Evolutionary conservation across 37 sponge, comb jelly and placozoan genomes (phyloP).

Genomic region (Geodia barretti): DNA sequence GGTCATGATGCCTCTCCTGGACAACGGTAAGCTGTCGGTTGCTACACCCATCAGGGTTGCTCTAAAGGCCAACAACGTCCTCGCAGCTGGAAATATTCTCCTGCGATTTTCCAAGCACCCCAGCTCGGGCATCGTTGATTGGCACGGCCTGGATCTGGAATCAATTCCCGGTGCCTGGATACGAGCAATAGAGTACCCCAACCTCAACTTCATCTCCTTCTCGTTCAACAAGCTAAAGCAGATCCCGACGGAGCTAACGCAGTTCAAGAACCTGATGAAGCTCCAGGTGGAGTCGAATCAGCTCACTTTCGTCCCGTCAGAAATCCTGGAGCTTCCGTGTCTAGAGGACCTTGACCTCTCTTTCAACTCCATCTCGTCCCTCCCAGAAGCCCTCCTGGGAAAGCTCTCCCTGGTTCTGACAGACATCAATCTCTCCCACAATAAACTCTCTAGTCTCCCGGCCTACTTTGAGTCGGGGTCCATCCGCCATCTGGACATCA

Average conservation of each 20-base stretch:
- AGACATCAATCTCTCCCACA: conserved; percentile 43
- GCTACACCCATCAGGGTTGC: conserved; percentile 46
- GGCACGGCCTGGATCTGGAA: conserved; percentile 56
- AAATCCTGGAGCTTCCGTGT: conserved; percentile 43
- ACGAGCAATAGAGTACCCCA: conserved; percentile 1
- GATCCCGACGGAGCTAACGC: conserved; percentile 23
- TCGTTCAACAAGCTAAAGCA: conserved; percentile 44
- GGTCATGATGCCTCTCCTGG: conserved; percentile 45
- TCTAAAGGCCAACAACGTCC: conserved; percentile 11
- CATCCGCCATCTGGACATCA: conserved; percentile 30
- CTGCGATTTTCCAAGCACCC: conserved; percentile 15
- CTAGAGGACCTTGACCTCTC: conserved; percentile 56
- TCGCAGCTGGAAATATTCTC: conserved; percentile 35
- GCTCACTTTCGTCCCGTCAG: conserved; percentile 30
- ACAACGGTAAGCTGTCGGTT: conserved; percentile 45
- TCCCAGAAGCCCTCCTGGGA: conserved; percentile 45
- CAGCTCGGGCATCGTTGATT: conserved; percentile 43
- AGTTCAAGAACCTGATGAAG: conserved; percentile 25
- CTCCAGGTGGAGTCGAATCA: conserved; percentile 51
- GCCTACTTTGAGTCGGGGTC: conserved; percentile 29
- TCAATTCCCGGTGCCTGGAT: conserved; percentile 31
- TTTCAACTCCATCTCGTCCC: conserved; percentile 32
- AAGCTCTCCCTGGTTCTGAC: conserved; percentile 12
- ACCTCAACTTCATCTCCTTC: conserved; percentile 28
- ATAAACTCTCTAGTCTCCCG: conserved; percentile 38